Conservation (phyloP, 2,113 vertebrate species). For the Pseudopodoces humilis region DNA sequence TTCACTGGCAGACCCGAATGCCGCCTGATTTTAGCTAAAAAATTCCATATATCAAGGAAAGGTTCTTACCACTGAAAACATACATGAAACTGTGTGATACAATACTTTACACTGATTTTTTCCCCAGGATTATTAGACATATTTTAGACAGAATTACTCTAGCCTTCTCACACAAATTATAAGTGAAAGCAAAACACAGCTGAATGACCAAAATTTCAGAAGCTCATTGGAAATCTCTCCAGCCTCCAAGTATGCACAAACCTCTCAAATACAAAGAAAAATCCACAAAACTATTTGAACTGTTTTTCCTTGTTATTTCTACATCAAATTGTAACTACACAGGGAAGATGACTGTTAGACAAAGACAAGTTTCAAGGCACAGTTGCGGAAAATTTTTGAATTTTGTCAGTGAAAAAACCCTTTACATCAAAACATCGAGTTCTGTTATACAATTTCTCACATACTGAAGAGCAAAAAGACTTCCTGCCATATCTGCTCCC, state of each 20-base stretch:
- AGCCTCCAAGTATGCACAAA: neutral
- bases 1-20: neutral
- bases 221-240: neutral
- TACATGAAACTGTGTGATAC: neutral
- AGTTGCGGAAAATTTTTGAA: fast-evolving
- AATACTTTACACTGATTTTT: neutral
- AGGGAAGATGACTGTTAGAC: neutral
- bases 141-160: neutral
- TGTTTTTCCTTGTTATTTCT: neutral
- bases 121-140: neutral
- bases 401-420: neutral
- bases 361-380: neutral
- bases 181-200: neutral
- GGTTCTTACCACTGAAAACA: neutral
- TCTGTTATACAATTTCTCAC: neutral
- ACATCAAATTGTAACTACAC: neutral
- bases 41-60: neutral
- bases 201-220: neutral
- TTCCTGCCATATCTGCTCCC: neutral
- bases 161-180: neutral
- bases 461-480: neutral
- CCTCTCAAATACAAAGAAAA: neutral
- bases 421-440: neutral
- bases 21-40: neutral
- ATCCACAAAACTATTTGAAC: neutral